A percentile compares a stretch with the other conserved stretches of the same genome.
These are phyloP conservation scores for Thymelicus lineola DNA, from an alignment of 2,888 invertebrate genomes.

Conservation along the genomic window DNA sequence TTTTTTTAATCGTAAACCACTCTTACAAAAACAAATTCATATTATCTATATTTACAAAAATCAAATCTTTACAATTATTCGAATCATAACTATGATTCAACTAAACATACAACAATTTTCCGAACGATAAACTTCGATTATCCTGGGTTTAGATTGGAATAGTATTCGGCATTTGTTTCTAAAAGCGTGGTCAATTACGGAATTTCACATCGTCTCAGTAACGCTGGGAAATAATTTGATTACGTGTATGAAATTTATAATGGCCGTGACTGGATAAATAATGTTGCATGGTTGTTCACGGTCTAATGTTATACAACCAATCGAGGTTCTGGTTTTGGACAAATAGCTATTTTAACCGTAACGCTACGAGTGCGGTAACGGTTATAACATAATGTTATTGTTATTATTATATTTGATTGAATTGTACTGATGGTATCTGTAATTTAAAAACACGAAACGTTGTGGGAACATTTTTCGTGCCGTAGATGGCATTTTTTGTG, in stretches of 20 bases:
- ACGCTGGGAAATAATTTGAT: slow-evolving; percentile 52
- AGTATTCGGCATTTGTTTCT: slow-evolving; percentile 50
- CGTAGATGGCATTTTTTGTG: not conserved
- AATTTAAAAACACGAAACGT: not conserved
- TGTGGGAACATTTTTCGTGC: not conserved
- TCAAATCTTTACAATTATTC: too few relatives aligned
- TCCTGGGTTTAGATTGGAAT: slow-evolving; percentile 42
- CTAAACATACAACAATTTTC: not conserved
- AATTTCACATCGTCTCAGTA: slow-evolving; percentile 54
- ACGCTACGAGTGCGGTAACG: slow-evolving; percentile 11
- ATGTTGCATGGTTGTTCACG: slow-evolving; percentile 46
- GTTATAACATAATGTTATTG: slow-evolving; percentile 10
- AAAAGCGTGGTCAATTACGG: slow-evolving; percentile 52
- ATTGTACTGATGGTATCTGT: not conserved
- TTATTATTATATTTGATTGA: slow-evolving; percentile 17
- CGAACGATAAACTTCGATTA: slow-evolving; percentile 13
- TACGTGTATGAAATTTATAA: slow-evolving; percentile 67
- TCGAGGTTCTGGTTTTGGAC: slow-evolving; percentile 25
- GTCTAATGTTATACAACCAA: slow-evolving; percentile 16
- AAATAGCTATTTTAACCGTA: slow-evolving; percentile 31
- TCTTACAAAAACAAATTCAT: too few relatives aligned
- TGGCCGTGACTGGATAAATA: slow-evolving; percentile 70
- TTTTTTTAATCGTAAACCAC: too few relatives aligned
- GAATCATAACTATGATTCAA: too few relatives aligned
- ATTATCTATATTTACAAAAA: too few relatives aligned